Conservation (phyloP, 2,888 invertebrate genomes). For the Chesias legatella region DNA sequence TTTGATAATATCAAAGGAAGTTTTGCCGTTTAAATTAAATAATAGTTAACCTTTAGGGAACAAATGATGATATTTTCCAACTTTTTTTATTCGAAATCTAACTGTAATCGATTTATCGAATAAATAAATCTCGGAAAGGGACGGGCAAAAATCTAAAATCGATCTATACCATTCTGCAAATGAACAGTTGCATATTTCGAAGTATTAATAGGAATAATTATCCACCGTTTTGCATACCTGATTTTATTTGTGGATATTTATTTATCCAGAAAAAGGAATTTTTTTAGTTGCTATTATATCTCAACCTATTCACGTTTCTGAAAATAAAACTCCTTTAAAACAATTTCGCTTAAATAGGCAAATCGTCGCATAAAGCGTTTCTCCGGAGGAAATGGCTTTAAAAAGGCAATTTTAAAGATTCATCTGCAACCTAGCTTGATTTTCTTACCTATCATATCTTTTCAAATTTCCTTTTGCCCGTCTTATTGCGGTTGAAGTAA, state of each 20-base stretch:
- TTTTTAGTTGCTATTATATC: too few species aligned
- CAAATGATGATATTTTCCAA: too few species aligned
- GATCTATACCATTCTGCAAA: constrained; percentile 24
- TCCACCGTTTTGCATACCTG: constrained; percentile 1
- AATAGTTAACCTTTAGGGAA: too few species aligned
- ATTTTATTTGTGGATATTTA: too few species aligned
- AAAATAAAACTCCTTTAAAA: constrained; percentile 26
- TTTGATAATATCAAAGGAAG: constrained; percentile 28
- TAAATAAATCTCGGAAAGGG: constrained; percentile 34
- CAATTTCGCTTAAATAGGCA: constrained; percentile 34
- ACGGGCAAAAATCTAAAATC: constrained; percentile 24
- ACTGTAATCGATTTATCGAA: too few species aligned
- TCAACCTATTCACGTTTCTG: not conserved
- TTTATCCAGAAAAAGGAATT: too few species aligned
- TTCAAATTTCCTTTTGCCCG: constrained; percentile 41
- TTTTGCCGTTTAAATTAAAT: constrained; percentile 6
- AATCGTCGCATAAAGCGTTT: constrained; percentile 29
- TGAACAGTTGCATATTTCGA: constrained; percentile 15
- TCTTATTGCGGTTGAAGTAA: constrained; percentile 50
- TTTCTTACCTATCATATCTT: constrained; percentile 48
- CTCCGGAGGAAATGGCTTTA: constrained; percentile 37
- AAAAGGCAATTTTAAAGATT: constrained; percentile 43
- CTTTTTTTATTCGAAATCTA: too few species aligned
- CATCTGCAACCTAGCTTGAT: constrained; percentile 33
- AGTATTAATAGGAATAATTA: constrained; percentile 3